phyloP scores from a whole-genome alignment of 2,797 vertebrate genomes.

The Amblyopsis hoosieri region DNA sequence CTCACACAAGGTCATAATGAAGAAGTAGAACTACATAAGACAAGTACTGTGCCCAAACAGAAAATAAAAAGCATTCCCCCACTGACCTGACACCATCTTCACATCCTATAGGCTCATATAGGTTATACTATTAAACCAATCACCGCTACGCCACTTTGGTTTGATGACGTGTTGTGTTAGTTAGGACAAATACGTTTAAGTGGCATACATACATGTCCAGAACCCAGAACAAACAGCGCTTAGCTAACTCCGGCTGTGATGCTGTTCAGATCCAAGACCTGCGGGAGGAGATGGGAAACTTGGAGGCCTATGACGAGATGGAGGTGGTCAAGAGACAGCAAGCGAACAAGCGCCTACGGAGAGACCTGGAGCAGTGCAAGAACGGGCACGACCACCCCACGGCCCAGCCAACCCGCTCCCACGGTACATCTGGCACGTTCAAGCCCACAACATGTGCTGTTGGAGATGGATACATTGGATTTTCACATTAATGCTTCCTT shows the following conservation, averaged over 20 bases:
- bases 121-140: too few species aligned
- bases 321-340: conserved; percentile 54
- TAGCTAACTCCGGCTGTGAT: background rate
- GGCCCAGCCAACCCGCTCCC: conserved; percentile 19
- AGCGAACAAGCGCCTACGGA: conserved; percentile 61
- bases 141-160: too few species aligned
- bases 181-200: background rate
- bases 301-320: conserved; percentile 65
- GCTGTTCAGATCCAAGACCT: conserved; percentile 56
- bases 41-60: too few species aligned
- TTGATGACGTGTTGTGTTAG: too few species aligned
- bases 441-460: background rate
- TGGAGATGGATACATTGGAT: too few species aligned
- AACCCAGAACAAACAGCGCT: background rate
- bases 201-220: background rate
- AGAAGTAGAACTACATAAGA: too few species aligned
- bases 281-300: conserved; percentile 44
- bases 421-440: conserved; percentile 30
- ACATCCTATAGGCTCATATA: too few species aligned
- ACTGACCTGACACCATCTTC: too few species aligned
- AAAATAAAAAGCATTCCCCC: too few species aligned
- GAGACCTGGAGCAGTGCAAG: conserved; percentile 64
- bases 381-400: background rate
- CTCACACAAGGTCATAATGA: too few species aligned
- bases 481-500: too few species aligned